Evolutionary conservation across 2,113 vertebrate genomes (phyloP), one percentile per base, ranked within the genome.

Genomic region (Serinus canaria): DNA sequence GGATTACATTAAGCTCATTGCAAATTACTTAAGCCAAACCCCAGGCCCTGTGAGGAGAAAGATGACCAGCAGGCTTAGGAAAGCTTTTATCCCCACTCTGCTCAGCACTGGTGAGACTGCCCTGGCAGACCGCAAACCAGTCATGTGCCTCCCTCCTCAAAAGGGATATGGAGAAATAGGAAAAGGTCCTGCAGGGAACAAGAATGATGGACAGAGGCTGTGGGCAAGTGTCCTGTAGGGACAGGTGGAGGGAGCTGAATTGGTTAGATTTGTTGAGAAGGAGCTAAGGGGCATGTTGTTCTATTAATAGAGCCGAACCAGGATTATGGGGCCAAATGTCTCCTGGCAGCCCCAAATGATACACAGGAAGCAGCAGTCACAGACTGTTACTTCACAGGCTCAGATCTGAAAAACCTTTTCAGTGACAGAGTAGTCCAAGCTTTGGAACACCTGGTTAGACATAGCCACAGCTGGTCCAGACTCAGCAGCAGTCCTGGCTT

Each of bases 281-380:
- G n/a, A 35, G 23, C 12, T 55, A 83, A 87, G 37, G 21, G 43
- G 9, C 9, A 27, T 4, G 12, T 22, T 4, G 18, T 25, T 4
- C 18, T 27, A 11, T 56, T 86, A 39, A 35, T 30, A 68, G 33
- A 68, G 3, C 0, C 0, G 0, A 12, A 50, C 17, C 5, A 24
- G 27, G 24, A 60, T n/a, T 58, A 37, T 9, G 28, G 23, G 30
- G 15, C 30, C 11, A 82, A 82, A 87, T 4, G 6, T 5, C 12
- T 70, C 22, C 33, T 46, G n/a, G 13, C 18, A 83, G 17, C 14
- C 24, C 11, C n/a, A 81, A 72, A 73, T n/a, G 49, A 50, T 17
- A 41, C 8, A 50, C 44, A 53, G 22, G 31, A 67, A 41, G 27
- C 19, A 69, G 14, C 1, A 0, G 27, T 60, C 68, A 60, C 35